Base-by-base conservation (phyloP, 2,888 invertebrate genomes). In the Luffia ferchaultella region DNA sequence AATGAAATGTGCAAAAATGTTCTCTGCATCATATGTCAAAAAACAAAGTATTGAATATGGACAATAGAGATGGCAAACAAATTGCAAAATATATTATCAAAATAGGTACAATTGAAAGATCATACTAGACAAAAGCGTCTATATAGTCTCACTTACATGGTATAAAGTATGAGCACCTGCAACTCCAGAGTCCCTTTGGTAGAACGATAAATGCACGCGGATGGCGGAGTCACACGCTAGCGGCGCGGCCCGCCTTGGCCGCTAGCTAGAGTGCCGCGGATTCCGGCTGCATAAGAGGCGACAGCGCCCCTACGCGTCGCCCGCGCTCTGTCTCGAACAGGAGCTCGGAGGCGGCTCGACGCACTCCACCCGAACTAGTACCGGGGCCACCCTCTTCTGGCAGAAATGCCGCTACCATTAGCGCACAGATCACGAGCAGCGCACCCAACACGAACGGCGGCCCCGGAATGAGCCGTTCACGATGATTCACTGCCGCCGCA, bases 401-500 rank as follows among this genome's bases (percentile, higher is more conserved):
- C 76, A 95, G 91, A 83, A 94, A 95, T 46, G 93, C 90, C 49
- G 95, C 93, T 63, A 98, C 97, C 62, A 98, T 84, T 62, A 99
- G 88, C 54, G 98, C 98, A 74, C 96, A 92, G 63, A 98, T 92
- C 60, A 98, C 98, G 77, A 99, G 89, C 70, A 98, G 86, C 50
- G 98, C 97, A 54, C 99, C 99, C 77, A 98, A 93, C 55, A 98
- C 95, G 78, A 99, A 99, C 15, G 99, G 98, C 52, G 99, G 99
- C 1, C 99, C 99, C 41, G 98, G 98, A 67, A 98, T 90, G 69
- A 96, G 79, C 85, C 93, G 84, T 56, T 89, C 66, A 80, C 83
- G 77, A 30, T 78, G 66, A 56, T 63, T 62, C 18, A 58, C 57
- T 20, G 57, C 61, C 16, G 53, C 52, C 2, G 64, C 55, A 16